A percentile compares a stretch with the other conserved stretches of the same genome.
These are phyloP conservation scores for Lota lota DNA, from an alignment of 2,113 vertebrate genomes.

Conservation along the genomic window DNA sequence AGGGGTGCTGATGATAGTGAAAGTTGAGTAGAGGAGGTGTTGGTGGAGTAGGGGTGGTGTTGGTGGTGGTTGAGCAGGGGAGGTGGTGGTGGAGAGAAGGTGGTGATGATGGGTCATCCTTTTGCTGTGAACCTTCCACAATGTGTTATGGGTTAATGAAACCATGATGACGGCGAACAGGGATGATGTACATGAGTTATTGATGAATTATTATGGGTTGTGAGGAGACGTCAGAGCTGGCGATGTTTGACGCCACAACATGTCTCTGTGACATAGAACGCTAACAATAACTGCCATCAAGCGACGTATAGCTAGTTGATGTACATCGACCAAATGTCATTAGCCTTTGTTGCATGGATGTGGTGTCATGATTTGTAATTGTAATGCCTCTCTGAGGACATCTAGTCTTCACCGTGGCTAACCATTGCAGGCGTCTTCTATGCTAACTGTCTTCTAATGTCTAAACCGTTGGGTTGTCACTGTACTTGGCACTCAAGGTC, in stretches of 20 bases:
- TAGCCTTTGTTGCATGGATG: too few species aligned
- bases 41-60: too few species aligned
- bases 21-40: too few species aligned
- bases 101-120: too few species aligned
- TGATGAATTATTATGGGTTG: conserved; percentile 33
- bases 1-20: too few species aligned
- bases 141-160: conserved; percentile 27
- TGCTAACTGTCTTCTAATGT: conserved; percentile 43
- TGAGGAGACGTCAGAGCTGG: conserved; percentile 10
- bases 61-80: too few species aligned
- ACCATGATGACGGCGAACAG: conserved; percentile 9
- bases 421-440: conserved; percentile 22
- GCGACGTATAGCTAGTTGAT: too few species aligned
- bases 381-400: too few species aligned
- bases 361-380: too few species aligned
- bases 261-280: too few species aligned
- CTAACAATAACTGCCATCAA: conserved; percentile 7
- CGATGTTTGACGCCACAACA: not conserved
- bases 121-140: too few species aligned
- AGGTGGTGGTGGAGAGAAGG: too few species aligned
- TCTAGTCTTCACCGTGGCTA: conserved; percentile 8
- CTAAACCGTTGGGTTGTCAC: conserved; percentile 20
- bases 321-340: not conserved
- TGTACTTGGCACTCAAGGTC: conserved; percentile 53
- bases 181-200: conserved; percentile 29